Conservation (phyloP, 2,797 vertebrate species). For the Spinibarbus caldwelli region DNA sequence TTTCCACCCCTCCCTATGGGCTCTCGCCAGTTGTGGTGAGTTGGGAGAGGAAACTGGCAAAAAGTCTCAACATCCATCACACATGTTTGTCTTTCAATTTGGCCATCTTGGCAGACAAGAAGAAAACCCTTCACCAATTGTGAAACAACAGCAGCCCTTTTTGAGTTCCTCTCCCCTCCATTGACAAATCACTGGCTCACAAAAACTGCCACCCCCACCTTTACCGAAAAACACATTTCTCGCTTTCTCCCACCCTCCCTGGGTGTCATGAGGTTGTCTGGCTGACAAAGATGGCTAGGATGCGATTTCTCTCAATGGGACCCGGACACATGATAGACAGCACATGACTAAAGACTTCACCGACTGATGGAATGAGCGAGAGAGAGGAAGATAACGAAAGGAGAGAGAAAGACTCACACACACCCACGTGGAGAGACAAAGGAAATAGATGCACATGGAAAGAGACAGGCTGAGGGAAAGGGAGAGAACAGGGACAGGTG, state of each 20-base stretch:
- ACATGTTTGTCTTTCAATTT: conserved; percentile 66
- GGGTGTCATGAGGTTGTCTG: conserved; percentile 54
- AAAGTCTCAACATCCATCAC: conserved; percentile 73
- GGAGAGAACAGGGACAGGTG: conserved; percentile 8
- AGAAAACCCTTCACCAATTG: conserved; percentile 63
- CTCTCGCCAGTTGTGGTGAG: conserved; percentile 43
- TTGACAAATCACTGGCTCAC: conserved; percentile 47
- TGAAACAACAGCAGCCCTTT: conserved; percentile 69
- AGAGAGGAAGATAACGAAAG: background rate
- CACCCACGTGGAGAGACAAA: conserved; percentile 52
- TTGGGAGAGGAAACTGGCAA: conserved; percentile 62
- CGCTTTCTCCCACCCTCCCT: conserved; percentile 25
- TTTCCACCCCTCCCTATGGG: conserved; percentile 53
- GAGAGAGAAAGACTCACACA: conserved; percentile 23
- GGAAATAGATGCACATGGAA: conserved; percentile 28
- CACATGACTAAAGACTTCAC: conserved; percentile 73
- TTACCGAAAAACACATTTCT: conserved; percentile 14
- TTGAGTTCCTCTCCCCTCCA: conserved; percentile 60
- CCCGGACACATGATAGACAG: conserved; percentile 72
- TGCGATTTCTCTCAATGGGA: conserved; percentile 68
- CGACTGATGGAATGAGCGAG: conserved; percentile 59
- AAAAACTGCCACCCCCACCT: conserved; percentile 6
- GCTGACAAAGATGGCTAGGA: conserved; percentile 47
- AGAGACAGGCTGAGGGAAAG: conserved; percentile 36
- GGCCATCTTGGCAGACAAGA: conserved; percentile 66